Evolutionary conservation across 2,113 vertebrate species (phyloP).

Genomic region (Numenius arquata): DNA sequence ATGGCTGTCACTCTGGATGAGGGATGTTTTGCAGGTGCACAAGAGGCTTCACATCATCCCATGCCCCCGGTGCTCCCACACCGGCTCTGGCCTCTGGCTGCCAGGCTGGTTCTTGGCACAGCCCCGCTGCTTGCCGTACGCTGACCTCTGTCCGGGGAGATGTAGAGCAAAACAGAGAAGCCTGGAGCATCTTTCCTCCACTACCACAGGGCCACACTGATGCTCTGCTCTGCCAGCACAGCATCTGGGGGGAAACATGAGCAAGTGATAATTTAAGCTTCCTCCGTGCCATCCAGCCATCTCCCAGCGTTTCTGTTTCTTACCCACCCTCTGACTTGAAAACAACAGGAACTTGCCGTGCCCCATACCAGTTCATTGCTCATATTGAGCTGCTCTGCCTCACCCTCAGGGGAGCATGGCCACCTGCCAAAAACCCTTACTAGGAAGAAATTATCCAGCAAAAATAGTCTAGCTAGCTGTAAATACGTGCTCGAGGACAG

Average conservation of each 20-base stretch:
- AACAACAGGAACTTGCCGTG: neutral
- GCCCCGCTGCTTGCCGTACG: neutral
- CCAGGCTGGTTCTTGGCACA: accelerated
- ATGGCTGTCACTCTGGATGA: neutral
- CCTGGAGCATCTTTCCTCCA: neutral
- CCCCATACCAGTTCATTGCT: neutral
- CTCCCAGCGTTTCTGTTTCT: neutral
- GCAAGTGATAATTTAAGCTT: neutral
- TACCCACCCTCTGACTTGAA: neutral
- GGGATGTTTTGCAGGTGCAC: neutral
- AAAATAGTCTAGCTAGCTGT: neutral
- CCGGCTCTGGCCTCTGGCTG: neutral
- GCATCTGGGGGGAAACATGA: neutral
- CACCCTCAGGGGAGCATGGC: neutral
- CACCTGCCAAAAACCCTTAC: neutral
- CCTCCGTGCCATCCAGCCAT: neutral
- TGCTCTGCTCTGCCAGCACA: neutral
- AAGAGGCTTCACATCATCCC: neutral
- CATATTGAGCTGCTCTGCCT: neutral
- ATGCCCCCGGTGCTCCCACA: neutral
- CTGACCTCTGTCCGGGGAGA: neutral
- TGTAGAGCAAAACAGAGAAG: neutral
- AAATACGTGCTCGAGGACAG: accelerated
- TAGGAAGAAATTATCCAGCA: neutral
- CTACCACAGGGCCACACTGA: accelerated